Evolutionary conservation across 23 tunicate genomes (phyloP), one percentile per base, ranked within the genome.

Genomic region (Pegea sp.): DNA sequence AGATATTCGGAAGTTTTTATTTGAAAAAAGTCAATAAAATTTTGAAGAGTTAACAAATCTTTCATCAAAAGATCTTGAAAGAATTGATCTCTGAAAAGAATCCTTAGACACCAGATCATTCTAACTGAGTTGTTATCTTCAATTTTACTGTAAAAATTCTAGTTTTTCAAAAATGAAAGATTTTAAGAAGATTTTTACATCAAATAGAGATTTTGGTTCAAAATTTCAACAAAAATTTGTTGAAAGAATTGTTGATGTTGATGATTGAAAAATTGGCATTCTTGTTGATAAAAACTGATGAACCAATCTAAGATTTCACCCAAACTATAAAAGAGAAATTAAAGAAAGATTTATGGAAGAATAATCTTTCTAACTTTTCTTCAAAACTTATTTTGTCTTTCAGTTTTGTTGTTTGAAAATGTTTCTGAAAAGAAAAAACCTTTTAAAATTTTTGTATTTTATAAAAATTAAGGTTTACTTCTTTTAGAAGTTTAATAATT

Each of bases 251-350:
- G 28, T 50, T 67, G 66, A 61, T 72, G 58, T 20, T 48, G 54
- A 31, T 64, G 80, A 6, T 50, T 30, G 32, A 54, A 55, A 38
- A 81, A 81, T 16, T 61, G 66, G 34, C 93, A 46, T 33, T 81
- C 93, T 20, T 62, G 55, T 51, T 81, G 71, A 43, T 53, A 81
- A 44, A 42, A 33, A 31, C 63, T 54, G 24, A 65, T 65, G 56
- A 81, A 81, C 93, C 93, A 81, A 34, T 81, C 93, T 56, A 81
- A 64, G 31, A 81, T 49, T 26, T 61, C 52, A 24, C 70, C 69
- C 29, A 57, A 30, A 13, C 42, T 58, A 16, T 42, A n/a, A n/a
- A n/a, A n/a, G n/a, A n/a, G n/a, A n/a, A n/a, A n/a, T n/a, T n/a
- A n/a, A n/a, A n/a, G n/a, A n/a, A n/a, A n/a, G n/a, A n/a, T n/a